Evolutionary conservation across 2,888 invertebrate species (phyloP), one percentile per base, ranked within the genome.

Genomic region (Sycophila texana): DNA sequence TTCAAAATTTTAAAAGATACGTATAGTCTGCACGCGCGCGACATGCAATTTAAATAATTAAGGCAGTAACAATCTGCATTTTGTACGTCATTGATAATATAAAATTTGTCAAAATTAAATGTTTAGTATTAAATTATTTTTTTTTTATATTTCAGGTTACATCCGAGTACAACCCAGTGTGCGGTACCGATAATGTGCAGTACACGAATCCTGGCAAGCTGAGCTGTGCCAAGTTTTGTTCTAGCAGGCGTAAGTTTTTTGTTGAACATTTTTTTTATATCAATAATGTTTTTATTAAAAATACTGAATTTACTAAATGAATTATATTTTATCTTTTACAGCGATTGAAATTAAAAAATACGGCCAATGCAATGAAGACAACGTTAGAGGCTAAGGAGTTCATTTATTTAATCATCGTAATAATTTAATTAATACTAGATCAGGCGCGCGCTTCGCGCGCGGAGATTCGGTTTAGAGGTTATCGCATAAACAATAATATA

Each of bases 91-190:
- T 0, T 30, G 30, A 0, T 30, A 2, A 18, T 1, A 7, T 57
- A n/a, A n/a, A n/a, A 57, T n/a, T 18, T 7, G 10, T 57, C 7
- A 18, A 18, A 18, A 66, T 22, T 14, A 57, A 39, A 13, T 57
- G 30, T 39, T n/a, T 55, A 26, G 0, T 61, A 26, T 14, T 20
- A 20, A 51, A 2, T 20, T 58, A 47, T 63, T 30, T 39, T n/a
- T n/a, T n/a, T n/a, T 49, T 26, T 14, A 65, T 63, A 13, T 30
- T 77, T 3, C 20, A 82, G 88, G 70, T 55, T 2, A 88, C 88
- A 7, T 14, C 79, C 0, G 87, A 89, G 49, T 89, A 87, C 68
- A 88, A 88, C 83, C 89, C 88, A 22, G 85, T 89, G 26, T 89
- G 89, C 49, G 89, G 88, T 7, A 76, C 85, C 16, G 86, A 89